Base-by-base conservation (phyloP, 2,113 vertebrate species). In the Microtus ochrogaster region DNA sequence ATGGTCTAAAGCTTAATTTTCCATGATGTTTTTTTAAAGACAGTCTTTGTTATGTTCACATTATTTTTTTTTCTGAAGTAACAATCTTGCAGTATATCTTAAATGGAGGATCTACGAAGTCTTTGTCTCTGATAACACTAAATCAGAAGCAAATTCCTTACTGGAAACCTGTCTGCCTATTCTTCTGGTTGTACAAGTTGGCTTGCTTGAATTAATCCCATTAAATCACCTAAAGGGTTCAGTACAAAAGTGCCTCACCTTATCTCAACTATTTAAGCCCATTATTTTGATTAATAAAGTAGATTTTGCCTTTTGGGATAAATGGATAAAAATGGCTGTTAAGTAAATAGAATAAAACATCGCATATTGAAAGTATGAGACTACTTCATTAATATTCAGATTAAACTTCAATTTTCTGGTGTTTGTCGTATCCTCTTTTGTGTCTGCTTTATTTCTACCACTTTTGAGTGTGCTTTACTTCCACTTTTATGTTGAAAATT, bases 241-340 rank as follows among this genome's bases (percentile, higher is more conserved):
- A 52, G 14, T 78, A 78, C 78, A 73, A 95, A 95, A 58, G 17
- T 58, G 19, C n/a, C 33, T 30, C 73, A 91, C 28, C 88, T 73
- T 26, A 55, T 89, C 58, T 47, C 24, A 91, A 49, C 74, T 88
- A 74, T 76, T 39, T 84, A 30, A 49, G n/a, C 33, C 33, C 79
- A 30, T 73, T n/a, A 26, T 77, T 93, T 96, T 95, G 58, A 36
- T 63, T 83, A 61, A 19, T 95, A 89, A 96, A 95, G 36, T 92
- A 44, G 9, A 9, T 55, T 72, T 92, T 91, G 44, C 41, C 47
- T 94, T 94, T 90, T 92, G 72, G 89, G 68, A 92, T n/a, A 91
- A 30, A 61, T 24, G 26, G 58, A 76, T 89, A 77, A 81, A 96
- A 94, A 39, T 92, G 76, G 8, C 49, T 90, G 13, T 81, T 81